Evolutionary conservation across 1,140 invertebrate genomes (phyloP).

Genomic region (Penaeus indicus): DNA sequence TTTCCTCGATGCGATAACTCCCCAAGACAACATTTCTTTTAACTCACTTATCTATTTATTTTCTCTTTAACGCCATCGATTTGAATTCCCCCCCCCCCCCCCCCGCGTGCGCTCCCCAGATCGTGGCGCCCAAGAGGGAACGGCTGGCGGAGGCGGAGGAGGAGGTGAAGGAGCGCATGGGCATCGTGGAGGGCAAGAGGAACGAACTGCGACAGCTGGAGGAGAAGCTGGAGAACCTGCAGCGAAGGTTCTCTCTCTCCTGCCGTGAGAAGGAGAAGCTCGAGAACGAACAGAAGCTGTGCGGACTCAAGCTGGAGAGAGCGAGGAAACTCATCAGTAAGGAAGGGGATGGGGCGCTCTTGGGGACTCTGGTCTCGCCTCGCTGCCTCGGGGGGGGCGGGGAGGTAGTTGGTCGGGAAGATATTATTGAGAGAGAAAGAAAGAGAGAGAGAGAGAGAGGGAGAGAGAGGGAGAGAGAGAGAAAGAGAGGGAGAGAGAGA

Average conservation of each 20-base stretch:
- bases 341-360: neutral
- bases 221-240: constrained; percentile 91
- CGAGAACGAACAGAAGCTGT: constrained; percentile 92
- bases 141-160: constrained; percentile 84
- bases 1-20: too few relatives aligned
- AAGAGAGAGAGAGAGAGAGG: too few relatives aligned
- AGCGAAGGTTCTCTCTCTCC: constrained; percentile 95
- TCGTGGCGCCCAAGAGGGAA: constrained; percentile 93
- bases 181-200: constrained; percentile 88
- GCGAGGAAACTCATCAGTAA: constrained; percentile 81
- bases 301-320: constrained; percentile 90
- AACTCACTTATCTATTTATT: too few relatives aligned
- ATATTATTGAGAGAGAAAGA: too few relatives aligned
- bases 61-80: too few relatives aligned
- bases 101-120: constrained; percentile 73
- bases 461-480: too few relatives aligned
- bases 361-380: too few relatives aligned
- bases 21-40: too few relatives aligned
- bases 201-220: constrained; percentile 71
- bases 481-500: too few relatives aligned
- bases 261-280: constrained; percentile 95
- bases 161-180: constrained; percentile 88
- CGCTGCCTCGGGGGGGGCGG: too few relatives aligned
- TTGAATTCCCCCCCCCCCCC: neutral
- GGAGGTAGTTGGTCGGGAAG: too few relatives aligned